Evolutionary conservation across 2,888 invertebrate genomes (phyloP), one percentile per base, ranked within the genome.

Genomic region (Euzetes globulus): DNA sequence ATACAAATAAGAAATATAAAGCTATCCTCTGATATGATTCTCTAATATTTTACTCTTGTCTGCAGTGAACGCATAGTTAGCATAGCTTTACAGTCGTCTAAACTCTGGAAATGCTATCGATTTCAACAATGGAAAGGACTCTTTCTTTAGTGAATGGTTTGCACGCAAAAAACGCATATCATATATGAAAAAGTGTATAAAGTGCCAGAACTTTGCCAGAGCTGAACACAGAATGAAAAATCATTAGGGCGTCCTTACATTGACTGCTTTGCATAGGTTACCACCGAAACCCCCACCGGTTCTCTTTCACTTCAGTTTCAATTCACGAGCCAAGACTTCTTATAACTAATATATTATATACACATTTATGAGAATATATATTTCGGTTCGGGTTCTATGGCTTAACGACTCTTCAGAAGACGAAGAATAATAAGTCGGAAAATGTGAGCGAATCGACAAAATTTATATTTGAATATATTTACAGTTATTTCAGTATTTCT

Each of bases 121-220:
- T 68, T 68, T 68, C 41, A 68, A 68, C 68, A 41, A 68, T 68
- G 37, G 41, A 19, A 41, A 22, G 15, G 41, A 27, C 60, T 60
- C 27, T 60, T 15, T 33, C 15, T 63, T 33, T 27, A n/a, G n/a
- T 63, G 29, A 33, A 63, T 63, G 33, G 17, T 41, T 68, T 41
- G 68, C 41, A 68, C 41, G 68, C 41, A 68, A 41, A n/a, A 19
- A 41, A 41, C n/a, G 68, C 41, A 68, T 68, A 41, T 41, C 22
- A 19, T 22, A 41, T n/a, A 37, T 33, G 19, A 22, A 15, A 25
- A 15, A 15, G 15, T 27, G 1, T 27, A 27, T 29, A 2, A 15
- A 27, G 41, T 41, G 41, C 41, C 6, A 25, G 58, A 17, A 27
- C 58, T 15, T 22, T 27, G 29, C 15, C 13, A 17, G 29, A 13